Evolutionary conservation across 2,797 vertebrate genomes (phyloP).

Genomic region (Allobates femoralis): DNA sequence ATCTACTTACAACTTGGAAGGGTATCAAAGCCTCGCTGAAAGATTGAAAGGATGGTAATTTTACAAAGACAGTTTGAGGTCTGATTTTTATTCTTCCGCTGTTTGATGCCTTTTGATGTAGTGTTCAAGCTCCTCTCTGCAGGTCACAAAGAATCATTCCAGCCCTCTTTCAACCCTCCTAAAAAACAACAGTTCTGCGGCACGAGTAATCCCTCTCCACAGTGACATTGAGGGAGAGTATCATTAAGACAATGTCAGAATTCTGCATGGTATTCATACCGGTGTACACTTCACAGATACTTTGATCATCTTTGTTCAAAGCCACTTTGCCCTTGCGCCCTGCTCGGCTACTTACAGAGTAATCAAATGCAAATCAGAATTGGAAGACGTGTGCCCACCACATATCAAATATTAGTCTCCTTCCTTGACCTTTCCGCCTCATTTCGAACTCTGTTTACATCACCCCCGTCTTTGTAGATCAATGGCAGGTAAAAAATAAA

Average conservation of each 20-base stretch:
- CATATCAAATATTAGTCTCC: constrained; percentile 1
- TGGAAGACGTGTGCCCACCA: background rate
- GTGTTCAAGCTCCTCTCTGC: constrained; percentile 50
- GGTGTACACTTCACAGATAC: constrained; percentile 44
- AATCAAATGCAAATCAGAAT: constrained; percentile 39
- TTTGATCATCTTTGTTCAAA: constrained; percentile 50
- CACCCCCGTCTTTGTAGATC: constrained; percentile 20
- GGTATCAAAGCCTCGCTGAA: constrained; percentile 50
- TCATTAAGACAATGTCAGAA: constrained; percentile 35
- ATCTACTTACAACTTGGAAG: constrained; percentile 43
- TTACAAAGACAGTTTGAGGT: constrained; percentile 52
- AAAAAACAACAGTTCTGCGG: constrained; percentile 32
- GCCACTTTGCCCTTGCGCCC: constrained; percentile 29
- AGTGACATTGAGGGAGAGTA: constrained; percentile 46
- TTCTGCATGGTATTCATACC: constrained; percentile 3
- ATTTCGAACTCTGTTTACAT: background rate
- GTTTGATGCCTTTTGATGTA: constrained; percentile 58
- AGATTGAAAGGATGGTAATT: constrained; percentile 58
- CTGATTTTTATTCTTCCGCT: constrained; percentile 25
- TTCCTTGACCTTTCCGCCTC: background rate
- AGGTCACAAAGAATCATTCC: constrained; percentile 54
- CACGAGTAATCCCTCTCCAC: constrained; percentile 36
- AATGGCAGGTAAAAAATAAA: constrained; percentile 19
- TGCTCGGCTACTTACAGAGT: constrained; percentile 28
- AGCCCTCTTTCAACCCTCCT: constrained; percentile 12